Evolutionary conservation across 2,888 invertebrate genomes (phyloP).

Genomic region (Stenodema calcarata): DNA sequence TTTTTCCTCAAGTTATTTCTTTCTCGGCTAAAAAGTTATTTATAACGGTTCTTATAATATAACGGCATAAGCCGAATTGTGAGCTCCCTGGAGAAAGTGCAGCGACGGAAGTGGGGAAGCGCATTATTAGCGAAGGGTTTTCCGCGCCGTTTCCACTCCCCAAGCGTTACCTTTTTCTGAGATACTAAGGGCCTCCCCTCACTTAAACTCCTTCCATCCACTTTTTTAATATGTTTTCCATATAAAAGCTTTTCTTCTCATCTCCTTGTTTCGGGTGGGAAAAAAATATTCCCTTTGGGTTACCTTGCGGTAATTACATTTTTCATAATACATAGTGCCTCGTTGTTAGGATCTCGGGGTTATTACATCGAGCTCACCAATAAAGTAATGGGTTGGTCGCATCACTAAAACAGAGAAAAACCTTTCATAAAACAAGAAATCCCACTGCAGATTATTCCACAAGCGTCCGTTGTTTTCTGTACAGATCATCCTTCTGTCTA

Average conservation of each 20-base stretch:
- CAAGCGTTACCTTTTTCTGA: neutral
- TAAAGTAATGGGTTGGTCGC: neutral
- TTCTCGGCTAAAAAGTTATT: neutral
- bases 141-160: conserved; percentile 12
- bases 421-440: no score
- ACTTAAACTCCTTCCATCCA: neutral
- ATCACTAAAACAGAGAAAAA: no score
- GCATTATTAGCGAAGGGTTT: conserved; percentile 21
- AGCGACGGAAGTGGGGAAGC: neutral
- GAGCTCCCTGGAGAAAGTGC: neutral
- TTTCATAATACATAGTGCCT: conserved; percentile 24
- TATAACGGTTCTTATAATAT: neutral
- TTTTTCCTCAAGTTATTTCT: no score
- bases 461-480: no score
- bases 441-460: no score
- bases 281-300: neutral
- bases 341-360: neutral
- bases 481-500: no score
- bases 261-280: neutral
- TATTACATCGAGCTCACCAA: neutral
- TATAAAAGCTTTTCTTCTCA: neutral
- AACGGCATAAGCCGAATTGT: neutral
- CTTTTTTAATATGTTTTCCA: conserved; percentile 4
- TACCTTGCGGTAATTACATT: conserved; percentile 28
- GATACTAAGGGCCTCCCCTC: neutral